A percentile compares a stretch with the other conserved stretches of the same genome.
phyloP scores from a whole-genome alignment of 2,113 vertebrate species.

The Eptesicus fuscus region DNA sequence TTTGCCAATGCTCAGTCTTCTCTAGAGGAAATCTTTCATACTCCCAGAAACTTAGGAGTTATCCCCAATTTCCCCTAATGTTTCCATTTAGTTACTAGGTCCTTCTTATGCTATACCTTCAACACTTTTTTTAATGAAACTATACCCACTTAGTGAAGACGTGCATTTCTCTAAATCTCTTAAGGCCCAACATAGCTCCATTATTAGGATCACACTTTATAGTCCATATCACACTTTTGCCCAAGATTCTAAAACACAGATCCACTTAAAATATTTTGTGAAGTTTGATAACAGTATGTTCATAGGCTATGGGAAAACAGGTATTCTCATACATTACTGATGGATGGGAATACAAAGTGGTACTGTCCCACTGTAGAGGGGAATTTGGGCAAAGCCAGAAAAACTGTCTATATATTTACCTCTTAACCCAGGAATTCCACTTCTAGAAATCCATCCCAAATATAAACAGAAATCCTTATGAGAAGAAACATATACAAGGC shows the following conservation, averaged over 20 bases:
- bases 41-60: neutral
- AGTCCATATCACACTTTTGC: neutral
- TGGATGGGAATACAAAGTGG: neutral
- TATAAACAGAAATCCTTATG: neutral
- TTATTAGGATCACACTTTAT: neutral
- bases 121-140: neutral
- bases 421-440: neutral
- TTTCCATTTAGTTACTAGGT: neutral
- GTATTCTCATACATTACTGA: neutral
- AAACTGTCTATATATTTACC: neutral
- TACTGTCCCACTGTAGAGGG: neutral
- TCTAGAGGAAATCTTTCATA: neutral
- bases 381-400: neutral
- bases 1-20: neutral
- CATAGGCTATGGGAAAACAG: neutral
- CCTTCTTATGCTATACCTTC: neutral
- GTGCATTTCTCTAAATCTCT: neutral
- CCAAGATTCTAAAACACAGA: conserved; percentile 3
- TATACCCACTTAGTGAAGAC: neutral
- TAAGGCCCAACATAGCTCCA: neutral
- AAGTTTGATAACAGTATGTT: neutral
- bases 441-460: neutral
- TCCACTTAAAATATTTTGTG: neutral
- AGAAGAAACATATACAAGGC: neutral
- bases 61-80: neutral